phyloP scores from a whole-genome alignment of 2,888 invertebrate species.

The Xanthia togata region DNA sequence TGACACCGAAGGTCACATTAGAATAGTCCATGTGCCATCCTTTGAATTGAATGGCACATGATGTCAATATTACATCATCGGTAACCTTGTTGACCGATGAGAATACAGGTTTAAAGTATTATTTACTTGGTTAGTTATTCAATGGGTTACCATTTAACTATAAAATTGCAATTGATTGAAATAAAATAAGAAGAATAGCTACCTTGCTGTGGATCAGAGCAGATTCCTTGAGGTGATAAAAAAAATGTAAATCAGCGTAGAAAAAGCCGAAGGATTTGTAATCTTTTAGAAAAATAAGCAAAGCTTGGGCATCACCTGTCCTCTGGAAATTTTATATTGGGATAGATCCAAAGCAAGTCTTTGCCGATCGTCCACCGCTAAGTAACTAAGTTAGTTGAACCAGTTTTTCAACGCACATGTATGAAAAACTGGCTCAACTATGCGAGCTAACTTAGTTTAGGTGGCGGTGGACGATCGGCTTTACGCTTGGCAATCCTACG shows the following conservation, averaged over 20 bases:
- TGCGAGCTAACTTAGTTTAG: too few relatives aligned
- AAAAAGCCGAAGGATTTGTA: too few relatives aligned
- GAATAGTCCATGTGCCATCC: constrained; percentile 54
- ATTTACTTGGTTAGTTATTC: constrained; percentile 20
- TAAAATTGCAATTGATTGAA: background rate
- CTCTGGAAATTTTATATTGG: background rate
- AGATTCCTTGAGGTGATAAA: background rate
- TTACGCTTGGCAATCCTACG: background rate
- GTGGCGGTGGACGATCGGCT: too few relatives aligned
- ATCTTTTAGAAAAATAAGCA: background rate
- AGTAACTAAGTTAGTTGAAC: too few relatives aligned
- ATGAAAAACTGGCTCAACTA: too few relatives aligned
- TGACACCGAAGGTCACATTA: constrained; percentile 71
- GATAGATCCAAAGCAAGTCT: background rate
- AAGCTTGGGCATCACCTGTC: background rate
- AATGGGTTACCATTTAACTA: background rate
- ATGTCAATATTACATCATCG: constrained; percentile 83
- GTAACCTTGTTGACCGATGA: constrained; percentile 68
- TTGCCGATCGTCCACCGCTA: too few relatives aligned
- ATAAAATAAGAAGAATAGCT: background rate
- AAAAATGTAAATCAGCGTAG: background rate
- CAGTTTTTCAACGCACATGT: too few relatives aligned
- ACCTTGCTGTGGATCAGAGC: too few relatives aligned
- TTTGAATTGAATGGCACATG: constrained; percentile 71
- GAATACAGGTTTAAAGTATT: constrained; percentile 67